Conservation (phyloP, 2,113 vertebrate genomes). For the Poeciliopsis prolifica region DNA sequence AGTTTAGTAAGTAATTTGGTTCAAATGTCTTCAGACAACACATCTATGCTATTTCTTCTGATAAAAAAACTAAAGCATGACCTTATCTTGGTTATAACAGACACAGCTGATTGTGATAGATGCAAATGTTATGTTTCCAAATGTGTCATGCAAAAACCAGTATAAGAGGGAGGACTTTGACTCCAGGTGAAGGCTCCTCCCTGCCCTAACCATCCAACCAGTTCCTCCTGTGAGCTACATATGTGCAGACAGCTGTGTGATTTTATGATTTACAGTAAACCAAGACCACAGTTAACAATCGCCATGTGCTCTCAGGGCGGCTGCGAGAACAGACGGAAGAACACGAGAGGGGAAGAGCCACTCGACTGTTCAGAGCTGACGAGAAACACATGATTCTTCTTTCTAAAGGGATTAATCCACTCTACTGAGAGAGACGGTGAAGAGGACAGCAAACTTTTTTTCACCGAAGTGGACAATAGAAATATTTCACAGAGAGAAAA, state of each 20-base stretch:
- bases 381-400: slow-evolving; percentile 15
- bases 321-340: slow-evolving; percentile 21
- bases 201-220: slow-evolving; percentile 17
- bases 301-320: not conserved
- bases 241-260: slow-evolving; percentile 8
- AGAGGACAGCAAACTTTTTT: not conserved
- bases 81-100: not conserved
- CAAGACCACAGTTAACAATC: slow-evolving; percentile 15
- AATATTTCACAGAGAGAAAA: not conserved
- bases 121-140: not conserved
- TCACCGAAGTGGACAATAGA: not conserved
- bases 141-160: slow-evolving; percentile 13
- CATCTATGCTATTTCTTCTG: not conserved
- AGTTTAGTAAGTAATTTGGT: not conserved
- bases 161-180: slow-evolving; percentile 53
- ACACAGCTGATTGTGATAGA: not conserved
- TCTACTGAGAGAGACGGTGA: slow-evolving; percentile 12
- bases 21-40: not conserved
- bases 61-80: not conserved
- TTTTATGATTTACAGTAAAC: slow-evolving; percentile 13
- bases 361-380: slow-evolving; percentile 15
- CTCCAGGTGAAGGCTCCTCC: slow-evolving; percentile 46
- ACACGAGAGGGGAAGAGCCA: slow-evolving; percentile 6
- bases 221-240: slow-evolving; percentile 21
- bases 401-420: slow-evolving; percentile 13